Conservation (phyloP, 2,113 vertebrate species). For the Indicator indicator region DNA sequence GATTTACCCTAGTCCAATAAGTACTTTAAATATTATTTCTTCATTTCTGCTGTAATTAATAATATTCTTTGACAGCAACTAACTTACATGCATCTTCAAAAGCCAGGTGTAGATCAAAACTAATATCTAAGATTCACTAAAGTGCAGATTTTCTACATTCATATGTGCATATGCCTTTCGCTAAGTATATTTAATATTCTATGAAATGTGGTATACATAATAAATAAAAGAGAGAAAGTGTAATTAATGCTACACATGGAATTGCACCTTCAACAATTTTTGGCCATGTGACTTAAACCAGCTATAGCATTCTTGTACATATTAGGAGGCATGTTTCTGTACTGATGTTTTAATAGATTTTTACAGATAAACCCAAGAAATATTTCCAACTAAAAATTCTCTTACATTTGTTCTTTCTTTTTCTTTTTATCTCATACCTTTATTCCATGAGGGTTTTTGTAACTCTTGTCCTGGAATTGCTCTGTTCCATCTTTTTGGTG, state of each 20-base stretch:
- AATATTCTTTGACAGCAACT: not conserved
- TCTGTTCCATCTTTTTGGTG: not conserved
- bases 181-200: not conserved
- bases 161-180: not conserved
- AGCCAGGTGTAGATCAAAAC: not conserved
- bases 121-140: not conserved
- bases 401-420: not conserved
- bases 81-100: conserved; percentile 27
- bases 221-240: conserved; percentile 4
- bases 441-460: not conserved
- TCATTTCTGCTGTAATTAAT: conserved; percentile 6
- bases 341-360: not conserved
- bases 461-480: not conserved
- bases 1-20: not conserved
- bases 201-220: not conserved
- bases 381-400: not conserved
- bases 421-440: not conserved
- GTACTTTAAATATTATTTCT: not conserved
- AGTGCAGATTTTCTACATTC: conserved; percentile 2
- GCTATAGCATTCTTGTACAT: not conserved
- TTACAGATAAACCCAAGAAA: not conserved
- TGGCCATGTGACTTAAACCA: not conserved
- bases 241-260: not conserved
- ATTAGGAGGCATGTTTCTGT: not conserved
- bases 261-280: not conserved